Evolutionary conservation across 2,888 invertebrate genomes (phyloP).

Genomic region (Cloeon dipterum): DNA sequence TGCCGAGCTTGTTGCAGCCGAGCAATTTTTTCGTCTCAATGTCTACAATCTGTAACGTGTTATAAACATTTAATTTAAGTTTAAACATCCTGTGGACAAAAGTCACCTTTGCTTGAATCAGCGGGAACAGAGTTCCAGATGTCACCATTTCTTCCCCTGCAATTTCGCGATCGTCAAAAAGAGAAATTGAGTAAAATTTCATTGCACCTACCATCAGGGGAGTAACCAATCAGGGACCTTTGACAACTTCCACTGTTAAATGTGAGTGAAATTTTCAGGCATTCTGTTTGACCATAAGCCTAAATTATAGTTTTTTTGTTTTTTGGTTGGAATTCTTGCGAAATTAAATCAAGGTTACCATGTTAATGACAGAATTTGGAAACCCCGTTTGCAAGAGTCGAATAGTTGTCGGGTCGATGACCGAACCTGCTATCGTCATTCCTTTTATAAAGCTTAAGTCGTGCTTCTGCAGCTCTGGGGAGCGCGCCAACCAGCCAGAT

Average conservation of each 20-base stretch:
- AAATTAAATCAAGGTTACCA: constrained; percentile 1
- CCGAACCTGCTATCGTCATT: background rate
- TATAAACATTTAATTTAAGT: too few species aligned
- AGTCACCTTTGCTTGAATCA: constrained; percentile 1
- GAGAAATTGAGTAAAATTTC: background rate
- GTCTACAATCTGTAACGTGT: background rate
- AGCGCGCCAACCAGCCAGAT: background rate
- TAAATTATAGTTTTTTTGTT: too few species aligned
- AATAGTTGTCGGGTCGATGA: background rate
- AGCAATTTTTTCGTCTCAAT: background rate
- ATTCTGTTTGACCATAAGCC: background rate
- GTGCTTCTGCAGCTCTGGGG: background rate
- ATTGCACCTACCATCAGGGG: background rate
- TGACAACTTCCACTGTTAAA: background rate
- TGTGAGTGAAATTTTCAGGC: background rate
- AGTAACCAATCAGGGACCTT: too few species aligned
- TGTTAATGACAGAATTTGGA: background rate
- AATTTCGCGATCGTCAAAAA: background rate
- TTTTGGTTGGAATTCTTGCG: too few species aligned
- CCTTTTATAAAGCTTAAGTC: constrained; percentile 1
- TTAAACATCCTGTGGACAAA: too few species aligned
- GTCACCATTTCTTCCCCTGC: background rate
- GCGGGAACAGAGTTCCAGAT: background rate
- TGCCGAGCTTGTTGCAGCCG: background rate
- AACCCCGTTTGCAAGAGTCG: background rate